Base-by-base conservation (phyloP, 2,797 vertebrate species). In the Oreonectes daqikongensis region DNA sequence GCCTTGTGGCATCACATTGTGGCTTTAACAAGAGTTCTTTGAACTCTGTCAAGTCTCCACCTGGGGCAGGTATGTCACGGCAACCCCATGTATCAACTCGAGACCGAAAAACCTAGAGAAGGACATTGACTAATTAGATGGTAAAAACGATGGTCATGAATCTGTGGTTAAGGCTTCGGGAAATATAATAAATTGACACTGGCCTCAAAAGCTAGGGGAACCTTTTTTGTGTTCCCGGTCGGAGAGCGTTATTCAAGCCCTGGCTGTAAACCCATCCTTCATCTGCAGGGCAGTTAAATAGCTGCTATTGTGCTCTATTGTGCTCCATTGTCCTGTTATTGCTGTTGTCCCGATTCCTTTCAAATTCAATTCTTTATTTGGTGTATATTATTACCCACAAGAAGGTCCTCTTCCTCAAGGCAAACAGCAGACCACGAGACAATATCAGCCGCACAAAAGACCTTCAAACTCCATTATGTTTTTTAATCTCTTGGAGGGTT, bases 311-410 rank as follows among this genome's bases (percentile, higher is more conserved):
- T 90, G 63, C 59, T 70, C 66, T 52, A 76, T 77, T 70, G 90
- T 76, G 75, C 90, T 89, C 90, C 84, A 93, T 93, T 94, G 92
- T 94, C 89, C 88, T 53, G 85, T 91, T 93, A 94, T 93, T 94
- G 92, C 91, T 92, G 91, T 93, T 94, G 92, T 93, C 88, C 90
- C 89, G 88, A 91, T 90, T 93, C 90, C 91, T 92, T 93, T 94
- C 91, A 92, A 90, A 87, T 88, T 86, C 85, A 89, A 93, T 91
- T 92, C 91, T 93, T 93, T 93, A 93, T 94, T 94, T 93, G 92
- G 90, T 93, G 92, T 92, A 93, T 94, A 93, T 92, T 92, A 91
- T 94, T 94, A 93, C 90, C 85, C 87, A 84, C 84, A 83, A 91
- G 89, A 87, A 91, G 88, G 87, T 90, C 85, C 89, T 90, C 61